Evolutionary conservation across 1,140 invertebrate genomes (phyloP), one percentile per base, ranked within the genome.

Genomic region (Drosophila serrata): DNA sequence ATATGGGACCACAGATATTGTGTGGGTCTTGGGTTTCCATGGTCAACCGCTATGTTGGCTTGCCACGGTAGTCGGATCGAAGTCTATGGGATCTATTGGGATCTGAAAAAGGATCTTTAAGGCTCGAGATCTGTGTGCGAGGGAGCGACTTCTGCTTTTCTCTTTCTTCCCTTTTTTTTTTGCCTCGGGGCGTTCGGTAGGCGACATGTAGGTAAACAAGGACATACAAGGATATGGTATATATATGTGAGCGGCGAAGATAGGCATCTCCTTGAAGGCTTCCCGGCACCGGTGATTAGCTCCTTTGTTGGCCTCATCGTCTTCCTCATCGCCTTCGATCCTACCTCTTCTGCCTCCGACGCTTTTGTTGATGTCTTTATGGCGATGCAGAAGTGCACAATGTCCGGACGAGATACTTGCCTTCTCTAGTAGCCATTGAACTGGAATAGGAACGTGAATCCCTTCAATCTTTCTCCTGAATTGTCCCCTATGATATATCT

Each of bases 31-130:
- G 60, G 79, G 79, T 85, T 79, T 81, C 69, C 49, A 79, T 85
- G 86, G 85, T 84, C 85, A 85, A 90, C 85, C 85, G 67, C 85
- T 67, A 80, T 69, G 53, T 79, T 64, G 85, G 85, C 75, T 90
- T 85, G 79, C 85, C 81, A 75, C 81, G 73, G 78, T 65, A 65
- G 77, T 51, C 46, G 62, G 76, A 67, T 82, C 75, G 60, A 37
- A 46, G 17, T 49, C 19, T 57, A 42, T 76, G 45, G 60, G 43
- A 42, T 31, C 60, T 53, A 43, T 35, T 61, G 31, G 31, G 22
- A 53, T 37, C 45, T 37, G 5, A 22, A 60, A 65, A 67, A 19
- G 65, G 45, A 67, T 67, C 45, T n/a, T 24, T 3, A 22, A 24
- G 59, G 35, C 48, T 51, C 29, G 27, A 6, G 29, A 24, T 17